phyloP scores from a whole-genome alignment of 2,888 invertebrate genomes.

The Drosophila kuntzei region DNA sequence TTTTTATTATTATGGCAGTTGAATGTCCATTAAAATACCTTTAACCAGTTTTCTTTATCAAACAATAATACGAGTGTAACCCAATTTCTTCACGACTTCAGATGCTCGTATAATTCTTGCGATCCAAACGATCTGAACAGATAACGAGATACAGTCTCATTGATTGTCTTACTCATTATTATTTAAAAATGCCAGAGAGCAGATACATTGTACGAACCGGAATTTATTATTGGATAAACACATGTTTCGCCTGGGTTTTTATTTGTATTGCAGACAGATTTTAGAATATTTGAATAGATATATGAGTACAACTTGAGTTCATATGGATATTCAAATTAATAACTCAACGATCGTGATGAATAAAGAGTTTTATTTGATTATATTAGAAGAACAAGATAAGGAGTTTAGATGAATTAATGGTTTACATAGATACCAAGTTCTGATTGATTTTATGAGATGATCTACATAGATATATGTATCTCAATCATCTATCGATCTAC shows the following conservation, averaged over 20 bases:
- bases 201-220: background rate
- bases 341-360: conserved; percentile 2
- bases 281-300: conserved; percentile 5
- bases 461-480: background rate
- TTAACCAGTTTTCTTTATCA: conserved; percentile 19
- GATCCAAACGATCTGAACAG: background rate
- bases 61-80: background rate
- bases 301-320: background rate
- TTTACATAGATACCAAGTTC: background rate
- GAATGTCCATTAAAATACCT: conserved; percentile 19
- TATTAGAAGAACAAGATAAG: background rate
- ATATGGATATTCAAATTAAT: background rate
- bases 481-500: too few species aligned
- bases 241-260: conserved; percentile 4
- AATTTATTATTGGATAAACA: conserved; percentile 6
- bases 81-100: background rate
- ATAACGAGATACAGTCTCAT: conserved; percentile 13
- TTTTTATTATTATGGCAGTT: conserved; percentile 20
- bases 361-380: background rate
- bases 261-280: background rate
- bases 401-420: background rate
- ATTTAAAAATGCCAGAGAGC: background rate
- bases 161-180: conserved; percentile 4
- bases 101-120: background rate
- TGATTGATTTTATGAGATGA: background rate